phyloP scores from a whole-genome alignment of 2,888 invertebrate genomes.

The Cosmopolites sordidus region DNA sequence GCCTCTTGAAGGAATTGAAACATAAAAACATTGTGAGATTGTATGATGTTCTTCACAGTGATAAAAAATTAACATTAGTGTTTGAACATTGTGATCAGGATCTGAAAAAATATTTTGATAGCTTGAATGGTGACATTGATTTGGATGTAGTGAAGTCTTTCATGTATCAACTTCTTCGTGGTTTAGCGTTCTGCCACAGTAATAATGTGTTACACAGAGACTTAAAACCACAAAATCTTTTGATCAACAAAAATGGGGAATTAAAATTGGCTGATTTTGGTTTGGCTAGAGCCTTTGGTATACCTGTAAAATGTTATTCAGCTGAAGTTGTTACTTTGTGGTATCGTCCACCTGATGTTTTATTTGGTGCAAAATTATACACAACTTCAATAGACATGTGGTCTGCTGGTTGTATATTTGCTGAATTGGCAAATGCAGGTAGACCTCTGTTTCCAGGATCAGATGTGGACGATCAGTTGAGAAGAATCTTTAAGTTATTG shows the following conservation, averaged over 20 bases:
- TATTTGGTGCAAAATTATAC: constrained; percentile 97
- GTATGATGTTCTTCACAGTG: constrained; percentile 96
- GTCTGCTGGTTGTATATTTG: constrained; percentile 99
- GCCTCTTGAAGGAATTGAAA: constrained; percentile 93
- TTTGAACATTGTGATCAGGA: constrained; percentile 99
- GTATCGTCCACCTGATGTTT: constrained; percentile 98
- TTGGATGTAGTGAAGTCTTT: constrained; percentile 92
- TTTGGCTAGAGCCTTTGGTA: constrained; percentile 95
- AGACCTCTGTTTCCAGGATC: constrained; percentile 98
- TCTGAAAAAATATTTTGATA: constrained; percentile 98
- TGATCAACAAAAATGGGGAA: constrained; percentile 96
- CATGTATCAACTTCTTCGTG: constrained; percentile 90
- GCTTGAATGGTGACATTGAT: constrained; percentile 96
- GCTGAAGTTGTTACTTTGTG: constrained; percentile 98
- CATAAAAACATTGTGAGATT: constrained; percentile 97
- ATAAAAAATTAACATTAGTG: constrained; percentile 94
- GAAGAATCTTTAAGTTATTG: constrained; percentile 93
- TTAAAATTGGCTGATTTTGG: constrained; percentile 98
- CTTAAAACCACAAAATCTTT: constrained; percentile 93
- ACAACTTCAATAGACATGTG: constrained; percentile 99
- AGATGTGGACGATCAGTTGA: constrained; percentile 97
- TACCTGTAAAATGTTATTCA: constrained; percentile 98
- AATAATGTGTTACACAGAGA: constrained; percentile 95
- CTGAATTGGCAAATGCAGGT: constrained; percentile 94
- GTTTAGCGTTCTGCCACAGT: constrained; percentile 95